Conservation (phyloP, 2,888 invertebrate species). For the Orthosia cruda region DNA sequence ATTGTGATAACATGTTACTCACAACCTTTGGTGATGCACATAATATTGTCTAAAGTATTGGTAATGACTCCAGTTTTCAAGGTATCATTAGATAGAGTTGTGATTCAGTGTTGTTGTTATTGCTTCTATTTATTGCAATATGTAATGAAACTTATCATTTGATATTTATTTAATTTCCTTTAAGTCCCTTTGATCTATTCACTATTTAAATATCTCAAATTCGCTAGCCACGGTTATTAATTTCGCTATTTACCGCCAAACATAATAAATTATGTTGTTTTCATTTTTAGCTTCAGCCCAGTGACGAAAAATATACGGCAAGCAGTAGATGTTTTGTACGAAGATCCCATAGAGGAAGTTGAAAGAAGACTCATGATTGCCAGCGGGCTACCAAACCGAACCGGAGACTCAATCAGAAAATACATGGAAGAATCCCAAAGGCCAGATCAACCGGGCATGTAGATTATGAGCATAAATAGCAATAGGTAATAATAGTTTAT, state of each 20-base stretch:
- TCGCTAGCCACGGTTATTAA: neutral
- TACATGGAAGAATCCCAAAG: slow-evolving; percentile 76
- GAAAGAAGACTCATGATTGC: slow-evolving; percentile 86
- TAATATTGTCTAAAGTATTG: neutral
- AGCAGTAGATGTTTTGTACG: slow-evolving; percentile 78
- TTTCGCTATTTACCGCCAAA: neutral
- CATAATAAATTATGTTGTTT: neutral
- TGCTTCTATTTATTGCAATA: too few relatives aligned
- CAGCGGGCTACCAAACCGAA: slow-evolving; percentile 78
- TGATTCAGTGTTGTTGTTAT: too few relatives aligned
- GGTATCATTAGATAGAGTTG: neutral
- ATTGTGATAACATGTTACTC: neutral
- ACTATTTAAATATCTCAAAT: neutral
- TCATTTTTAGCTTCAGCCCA: slow-evolving; percentile 76
- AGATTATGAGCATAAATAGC: slow-evolving; percentile 77
- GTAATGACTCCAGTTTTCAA: neutral
- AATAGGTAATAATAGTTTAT: slow-evolving; percentile 74
- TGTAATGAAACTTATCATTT: neutral
- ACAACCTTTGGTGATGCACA: neutral
- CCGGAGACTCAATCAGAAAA: slow-evolving; percentile 76
- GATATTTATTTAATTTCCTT: neutral
- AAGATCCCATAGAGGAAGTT: slow-evolving; percentile 86
- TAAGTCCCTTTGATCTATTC: neutral
- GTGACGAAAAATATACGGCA: slow-evolving; percentile 78
- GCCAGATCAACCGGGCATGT: slow-evolving; percentile 81